A percentile compares a stretch with the other conserved stretches of the same genome.
phyloP scores from a whole-genome alignment of 2,797 vertebrate species.

The Microcaecilia unicolor region DNA sequence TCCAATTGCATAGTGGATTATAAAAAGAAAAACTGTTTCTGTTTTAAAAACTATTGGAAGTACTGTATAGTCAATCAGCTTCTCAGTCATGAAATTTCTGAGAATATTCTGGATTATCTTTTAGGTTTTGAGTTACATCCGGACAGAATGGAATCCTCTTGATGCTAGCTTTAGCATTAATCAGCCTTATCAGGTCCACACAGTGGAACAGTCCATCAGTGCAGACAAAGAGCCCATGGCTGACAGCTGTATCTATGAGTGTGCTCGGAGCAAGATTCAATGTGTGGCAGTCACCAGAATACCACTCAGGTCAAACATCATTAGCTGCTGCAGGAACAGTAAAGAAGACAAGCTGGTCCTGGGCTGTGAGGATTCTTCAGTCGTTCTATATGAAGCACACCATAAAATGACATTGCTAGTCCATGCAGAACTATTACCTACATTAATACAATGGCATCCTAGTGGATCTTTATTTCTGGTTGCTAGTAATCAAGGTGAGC shows the following conservation, averaged over 20 bases:
- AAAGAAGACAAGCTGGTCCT: conserved; percentile 69
- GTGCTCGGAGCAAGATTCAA: conserved; percentile 55
- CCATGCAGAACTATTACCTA: conserved; percentile 64
- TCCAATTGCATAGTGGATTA: too few relatives aligned
- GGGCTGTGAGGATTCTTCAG: conserved; percentile 78
- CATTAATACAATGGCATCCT: conserved; percentile 76
- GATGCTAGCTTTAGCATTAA: conserved; percentile 71
- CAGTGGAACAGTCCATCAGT: conserved; percentile 59
- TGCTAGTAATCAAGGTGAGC: conserved; percentile 75
- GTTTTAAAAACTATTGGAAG: neutral
- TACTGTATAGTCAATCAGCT: neutral
- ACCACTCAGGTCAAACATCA: conserved; percentile 59
- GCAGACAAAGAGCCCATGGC: conserved; percentile 48
- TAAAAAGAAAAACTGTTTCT: too few relatives aligned
- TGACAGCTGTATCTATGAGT: conserved; percentile 71
- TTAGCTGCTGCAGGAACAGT: conserved; percentile 70
- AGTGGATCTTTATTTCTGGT: conserved; percentile 62
- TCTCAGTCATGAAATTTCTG: neutral
- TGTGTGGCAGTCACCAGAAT: conserved; percentile 60
- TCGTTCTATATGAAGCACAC: conserved; percentile 73
- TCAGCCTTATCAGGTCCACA: conserved; percentile 73
- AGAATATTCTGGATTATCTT: conserved; percentile 9
- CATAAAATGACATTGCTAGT: conserved; percentile 58
- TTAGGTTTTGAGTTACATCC: conserved; percentile 70
- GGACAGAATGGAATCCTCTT: conserved; percentile 68